Conservation (phyloP, 2,113 vertebrate species). For the Pluvialis apricaria region DNA sequence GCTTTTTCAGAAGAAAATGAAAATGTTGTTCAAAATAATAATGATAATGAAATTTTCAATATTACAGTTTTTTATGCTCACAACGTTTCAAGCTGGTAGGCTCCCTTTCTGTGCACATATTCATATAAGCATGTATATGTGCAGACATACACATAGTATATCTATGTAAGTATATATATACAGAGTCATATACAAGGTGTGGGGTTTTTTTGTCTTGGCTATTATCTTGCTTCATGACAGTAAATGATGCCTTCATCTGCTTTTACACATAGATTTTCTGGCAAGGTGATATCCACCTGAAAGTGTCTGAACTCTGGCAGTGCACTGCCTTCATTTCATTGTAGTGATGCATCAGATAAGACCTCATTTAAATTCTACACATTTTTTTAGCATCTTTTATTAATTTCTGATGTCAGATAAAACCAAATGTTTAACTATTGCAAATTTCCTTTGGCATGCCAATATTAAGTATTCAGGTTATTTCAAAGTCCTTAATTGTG, state of each 20-base stretch:
- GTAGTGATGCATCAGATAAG: background rate
- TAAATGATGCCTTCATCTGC: background rate
- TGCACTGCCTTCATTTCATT: background rate
- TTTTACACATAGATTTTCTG: background rate
- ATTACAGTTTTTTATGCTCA: background rate
- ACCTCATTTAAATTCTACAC: background rate
- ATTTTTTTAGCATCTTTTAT: background rate
- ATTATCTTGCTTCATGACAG: background rate
- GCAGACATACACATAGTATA: no score
- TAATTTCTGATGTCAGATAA: background rate
- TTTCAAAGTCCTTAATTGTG: background rate
- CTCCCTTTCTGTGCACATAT: background rate
- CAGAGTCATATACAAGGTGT: background rate
- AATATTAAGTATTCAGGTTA: background rate
- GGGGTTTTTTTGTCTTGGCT: rapidly evolving
- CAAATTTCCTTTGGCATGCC: background rate
- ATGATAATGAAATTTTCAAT: background rate
- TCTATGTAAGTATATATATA: background rate
- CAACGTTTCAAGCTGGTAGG: background rate
- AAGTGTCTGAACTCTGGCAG: background rate
- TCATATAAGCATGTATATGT: background rate
- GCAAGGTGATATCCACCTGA: background rate
- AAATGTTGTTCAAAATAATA: background rate
- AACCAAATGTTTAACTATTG: background rate
- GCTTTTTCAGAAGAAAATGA: background rate